Conservation (phyloP, 2,113 vertebrate species). For the Pogona vitticeps region DNA sequence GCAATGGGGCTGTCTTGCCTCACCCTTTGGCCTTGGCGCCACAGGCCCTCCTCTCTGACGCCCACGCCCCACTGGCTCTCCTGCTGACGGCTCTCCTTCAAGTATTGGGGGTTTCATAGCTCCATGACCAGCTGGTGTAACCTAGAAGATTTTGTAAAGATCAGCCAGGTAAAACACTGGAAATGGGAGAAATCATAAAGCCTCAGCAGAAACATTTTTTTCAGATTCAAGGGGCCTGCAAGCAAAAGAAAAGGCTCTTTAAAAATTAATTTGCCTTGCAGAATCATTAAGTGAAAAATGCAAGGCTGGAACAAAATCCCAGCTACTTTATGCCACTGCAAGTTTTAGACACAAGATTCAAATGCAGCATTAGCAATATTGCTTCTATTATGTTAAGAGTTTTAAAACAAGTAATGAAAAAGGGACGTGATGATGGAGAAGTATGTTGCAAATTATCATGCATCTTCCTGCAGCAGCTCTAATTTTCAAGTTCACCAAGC, state of each 20-base stretch:
- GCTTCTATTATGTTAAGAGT: too few relatives aligned
- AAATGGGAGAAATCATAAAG: neutral
- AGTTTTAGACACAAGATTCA: neutral
- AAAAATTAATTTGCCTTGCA: too few relatives aligned
- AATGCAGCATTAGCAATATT: neutral
- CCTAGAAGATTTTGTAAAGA: neutral
- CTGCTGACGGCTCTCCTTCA: neutral
- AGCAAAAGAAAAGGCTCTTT: neutral
- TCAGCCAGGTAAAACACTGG: neutral
- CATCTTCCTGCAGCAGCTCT: neutral
- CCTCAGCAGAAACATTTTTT: neutral
- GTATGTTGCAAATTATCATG: too few relatives aligned
- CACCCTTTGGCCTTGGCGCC: conserved; percentile 72
- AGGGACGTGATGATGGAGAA: neutral
- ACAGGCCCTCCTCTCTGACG: conserved; percentile 66
- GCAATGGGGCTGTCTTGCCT: neutral
- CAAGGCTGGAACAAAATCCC: too few relatives aligned
- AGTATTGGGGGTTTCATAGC: neutral
- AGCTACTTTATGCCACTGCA: neutral
- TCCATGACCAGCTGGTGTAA: neutral
- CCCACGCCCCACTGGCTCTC: conserved; percentile 76
- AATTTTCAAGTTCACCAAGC: neutral
- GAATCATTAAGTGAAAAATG: too few relatives aligned
- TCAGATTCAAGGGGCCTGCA: neutral
- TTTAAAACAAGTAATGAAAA: neutral